Conservation (phyloP, 2,888 invertebrate genomes). For the Serripes groenlandicus region DNA sequence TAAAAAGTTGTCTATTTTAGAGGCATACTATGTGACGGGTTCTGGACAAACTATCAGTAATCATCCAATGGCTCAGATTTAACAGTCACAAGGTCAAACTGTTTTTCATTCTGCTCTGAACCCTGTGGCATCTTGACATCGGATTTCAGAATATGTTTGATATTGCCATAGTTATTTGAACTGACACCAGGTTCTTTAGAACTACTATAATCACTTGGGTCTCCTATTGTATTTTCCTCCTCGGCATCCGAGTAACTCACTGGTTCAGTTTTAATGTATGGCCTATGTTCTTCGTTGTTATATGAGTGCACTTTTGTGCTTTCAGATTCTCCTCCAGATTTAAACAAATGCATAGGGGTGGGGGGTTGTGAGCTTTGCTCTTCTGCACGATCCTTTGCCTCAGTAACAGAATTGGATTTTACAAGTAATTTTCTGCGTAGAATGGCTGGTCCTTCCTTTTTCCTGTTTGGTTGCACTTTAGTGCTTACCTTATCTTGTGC, state of each 20-base stretch:
- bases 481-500: background rate
- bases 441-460: slow-evolving; percentile 4
- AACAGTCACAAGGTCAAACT: slow-evolving; percentile 39
- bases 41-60: slow-evolving; percentile 4
- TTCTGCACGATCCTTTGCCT: slow-evolving; percentile 5
- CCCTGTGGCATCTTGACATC: slow-evolving; percentile 39
- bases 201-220: background rate
- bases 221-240: background rate
- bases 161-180: background rate
- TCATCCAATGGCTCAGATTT: slow-evolving; percentile 58
- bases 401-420: background rate
- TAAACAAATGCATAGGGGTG: slow-evolving; percentile 47
- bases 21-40: too few species aligned
- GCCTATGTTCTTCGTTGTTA: background rate
- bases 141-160: slow-evolving; percentile 15
- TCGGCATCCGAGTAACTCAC: slow-evolving; percentile 8
- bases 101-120: slow-evolving; percentile 29
- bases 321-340: slow-evolving; percentile 1
- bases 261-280: slow-evolving; percentile 33
- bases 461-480: too few species aligned
- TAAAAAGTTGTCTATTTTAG: too few species aligned
- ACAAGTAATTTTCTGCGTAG: slow-evolving; percentile 5
- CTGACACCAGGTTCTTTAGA: background rate
- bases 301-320: background rate
- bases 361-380: too few species aligned